Conservation (phyloP, 2,888 invertebrate species). For the Ganaspis brasiliensis region DNA sequence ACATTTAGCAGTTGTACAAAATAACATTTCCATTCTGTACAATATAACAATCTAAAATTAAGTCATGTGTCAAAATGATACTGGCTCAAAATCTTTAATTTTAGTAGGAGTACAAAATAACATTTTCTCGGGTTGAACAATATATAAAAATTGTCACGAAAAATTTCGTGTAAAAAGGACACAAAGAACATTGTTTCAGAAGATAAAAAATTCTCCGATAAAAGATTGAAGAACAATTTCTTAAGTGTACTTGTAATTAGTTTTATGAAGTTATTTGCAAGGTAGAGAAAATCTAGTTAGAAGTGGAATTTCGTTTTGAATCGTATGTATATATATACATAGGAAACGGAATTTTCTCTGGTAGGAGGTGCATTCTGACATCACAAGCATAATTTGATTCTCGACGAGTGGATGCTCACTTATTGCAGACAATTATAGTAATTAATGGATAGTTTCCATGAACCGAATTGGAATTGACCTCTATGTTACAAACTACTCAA, state of each 20-base stretch:
- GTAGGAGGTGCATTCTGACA: conserved; percentile 25
- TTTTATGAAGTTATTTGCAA: background rate
- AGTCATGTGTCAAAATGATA: too few species aligned
- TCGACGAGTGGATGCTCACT: conserved; percentile 20
- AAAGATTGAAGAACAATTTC: background rate
- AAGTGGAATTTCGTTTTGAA: conserved; percentile 10
- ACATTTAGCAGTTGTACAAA: too few species aligned
- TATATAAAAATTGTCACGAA: too few species aligned
- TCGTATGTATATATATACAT: too few species aligned
- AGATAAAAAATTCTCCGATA: too few species aligned
- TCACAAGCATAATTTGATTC: conserved; percentile 28
- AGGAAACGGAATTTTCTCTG: conserved; percentile 16
- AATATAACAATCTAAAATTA: too few species aligned
- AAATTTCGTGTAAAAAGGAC: too few species aligned
- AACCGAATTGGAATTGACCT: conserved; percentile 8
- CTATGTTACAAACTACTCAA: background rate
- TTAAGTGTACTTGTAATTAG: background rate
- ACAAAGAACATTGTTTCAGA: too few species aligned
- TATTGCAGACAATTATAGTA: conserved; percentile 26
- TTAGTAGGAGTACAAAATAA: too few species aligned
- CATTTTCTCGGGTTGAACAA: too few species aligned
- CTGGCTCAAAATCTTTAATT: too few species aligned
- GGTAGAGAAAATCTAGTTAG: conserved; percentile 11
- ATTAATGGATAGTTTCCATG: conserved; percentile 23
- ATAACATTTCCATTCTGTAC: too few species aligned